phyloP scores from a whole-genome alignment of 2,113 vertebrate genomes.

The Phalacrocorax pelagicus region DNA sequence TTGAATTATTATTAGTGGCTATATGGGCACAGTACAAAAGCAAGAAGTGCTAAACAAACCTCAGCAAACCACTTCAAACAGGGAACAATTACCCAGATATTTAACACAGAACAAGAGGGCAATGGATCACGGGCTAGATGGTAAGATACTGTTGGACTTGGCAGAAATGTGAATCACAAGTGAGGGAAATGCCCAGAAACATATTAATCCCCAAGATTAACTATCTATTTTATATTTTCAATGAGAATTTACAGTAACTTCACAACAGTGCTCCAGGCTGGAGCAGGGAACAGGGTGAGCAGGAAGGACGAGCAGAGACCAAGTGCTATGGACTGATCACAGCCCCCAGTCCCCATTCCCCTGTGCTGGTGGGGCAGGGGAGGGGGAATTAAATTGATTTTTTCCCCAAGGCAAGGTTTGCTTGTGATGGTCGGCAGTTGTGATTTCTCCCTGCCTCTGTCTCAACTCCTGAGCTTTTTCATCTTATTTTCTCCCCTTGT shows the following conservation, averaged over 20 bases:
- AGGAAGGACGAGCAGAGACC: background rate
- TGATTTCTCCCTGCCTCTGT: no score
- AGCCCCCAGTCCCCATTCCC: fast-evolving
- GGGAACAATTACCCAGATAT: background rate
- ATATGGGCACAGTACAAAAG: background rate
- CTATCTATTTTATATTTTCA: background rate
- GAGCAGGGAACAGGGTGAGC: background rate
- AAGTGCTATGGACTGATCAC: background rate
- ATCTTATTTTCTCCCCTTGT: background rate
- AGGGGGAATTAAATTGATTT: background rate
- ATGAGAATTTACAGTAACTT: background rate
- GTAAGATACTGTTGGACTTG: background rate
- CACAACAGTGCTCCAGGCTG: background rate
- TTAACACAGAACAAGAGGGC: background rate
- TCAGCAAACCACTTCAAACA: background rate
- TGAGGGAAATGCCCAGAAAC: background rate
- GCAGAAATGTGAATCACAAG: background rate
- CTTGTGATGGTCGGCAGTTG: background rate
- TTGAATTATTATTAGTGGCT: background rate
- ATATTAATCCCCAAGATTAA: background rate
- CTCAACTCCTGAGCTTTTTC: background rate
- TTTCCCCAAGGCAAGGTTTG: background rate
- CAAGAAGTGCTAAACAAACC: background rate
- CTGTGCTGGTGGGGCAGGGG: no score
- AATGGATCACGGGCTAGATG: background rate